Conservation (phyloP, 2,113 vertebrate species). For the Scomber colias region DNA sequence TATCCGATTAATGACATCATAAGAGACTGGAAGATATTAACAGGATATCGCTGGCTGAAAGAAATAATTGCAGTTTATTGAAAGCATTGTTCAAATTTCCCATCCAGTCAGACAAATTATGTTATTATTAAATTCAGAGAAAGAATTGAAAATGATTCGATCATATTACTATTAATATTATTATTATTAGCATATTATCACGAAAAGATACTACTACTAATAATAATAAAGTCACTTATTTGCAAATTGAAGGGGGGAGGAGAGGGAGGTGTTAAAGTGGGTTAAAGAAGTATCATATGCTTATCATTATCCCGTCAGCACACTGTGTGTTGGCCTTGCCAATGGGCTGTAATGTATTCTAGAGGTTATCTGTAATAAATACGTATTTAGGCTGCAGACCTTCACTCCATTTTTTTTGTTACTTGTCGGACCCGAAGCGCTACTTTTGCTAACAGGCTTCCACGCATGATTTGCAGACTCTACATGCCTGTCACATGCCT, state of each 20-base stretch:
- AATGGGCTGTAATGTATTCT: neutral
- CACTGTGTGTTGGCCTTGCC: neutral
- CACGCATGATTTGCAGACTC: conserved; percentile 46
- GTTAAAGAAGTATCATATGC: neutral
- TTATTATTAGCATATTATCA: conserved; percentile 6
- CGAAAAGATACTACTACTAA: neutral
- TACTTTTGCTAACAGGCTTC: conserved; percentile 11
- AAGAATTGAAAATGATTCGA: neutral
- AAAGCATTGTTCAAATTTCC: neutral
- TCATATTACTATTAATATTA: conserved; percentile 16
- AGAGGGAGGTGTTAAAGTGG: neutral
- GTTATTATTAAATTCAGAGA: conserved; percentile 11
- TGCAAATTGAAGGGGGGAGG: no score
- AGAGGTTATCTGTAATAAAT: neutral
- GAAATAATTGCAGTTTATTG: neutral
- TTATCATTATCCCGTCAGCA: conserved; percentile 10
- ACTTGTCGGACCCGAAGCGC: conserved; percentile 1
- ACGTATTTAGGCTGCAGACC: neutral
- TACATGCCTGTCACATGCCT: conserved; percentile 49
- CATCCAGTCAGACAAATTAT: neutral
- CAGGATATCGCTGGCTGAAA: neutral
- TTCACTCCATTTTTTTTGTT: no score
- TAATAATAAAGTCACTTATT: neutral
- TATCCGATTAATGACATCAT: conserved; percentile 12
- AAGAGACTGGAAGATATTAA: neutral